Base-by-base conservation (phyloP, 2,113 vertebrate genomes). In the Tauraco erythrolophus region DNA sequence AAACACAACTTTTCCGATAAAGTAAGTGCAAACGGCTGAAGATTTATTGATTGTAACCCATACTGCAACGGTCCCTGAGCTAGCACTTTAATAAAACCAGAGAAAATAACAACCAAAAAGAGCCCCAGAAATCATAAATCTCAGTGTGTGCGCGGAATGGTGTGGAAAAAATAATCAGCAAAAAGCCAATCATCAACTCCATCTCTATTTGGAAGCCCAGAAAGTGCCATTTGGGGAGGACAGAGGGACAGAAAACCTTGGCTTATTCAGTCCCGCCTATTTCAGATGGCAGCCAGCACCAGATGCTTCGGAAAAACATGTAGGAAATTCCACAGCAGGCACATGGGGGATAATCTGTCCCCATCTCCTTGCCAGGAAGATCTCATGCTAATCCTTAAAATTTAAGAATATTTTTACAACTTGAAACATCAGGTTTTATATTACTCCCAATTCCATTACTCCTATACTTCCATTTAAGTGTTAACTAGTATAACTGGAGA, bases 311-410 rank as follows among this genome's bases (percentile, higher is more conserved):
- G 64, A 92, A 88, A 92, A 92, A 92, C 31, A 66, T 35, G 30
- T 66, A 84, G 74, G 87, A 97, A 92, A 97, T 95, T 97, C 94
- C 94, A 94, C 45, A 89, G 83, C 65, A 91, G 24, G 88, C 94
- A 96, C 69, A 95, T 89, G 80, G 60, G 64, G 24, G n/a, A 89
- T 95, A 93, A 93, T 94, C 92, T 94, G 71, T 95, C 82, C 61
- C 48, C 21, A 39, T 86, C 39, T 75, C 39, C 60, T 94, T 97
- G 91, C 88, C 84, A 94, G 84, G 78, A 97, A 95, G 90, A 90
- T 62, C 92, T 92, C 64, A 88, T 54, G 58, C 18, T 93, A 95
- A 93, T 93, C 75, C 48, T 94, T 91, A 78, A 94, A 93, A 93
- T 93, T 70, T 54, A 53, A 90, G 79, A 70, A 93, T 92, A 93